Percentiles rank a stretch among this genome's conserved stretches.
Evolutionary conservation across 2,888 invertebrate genomes (phyloP).

Genomic region (Ochlodes sylvanus): DNA sequence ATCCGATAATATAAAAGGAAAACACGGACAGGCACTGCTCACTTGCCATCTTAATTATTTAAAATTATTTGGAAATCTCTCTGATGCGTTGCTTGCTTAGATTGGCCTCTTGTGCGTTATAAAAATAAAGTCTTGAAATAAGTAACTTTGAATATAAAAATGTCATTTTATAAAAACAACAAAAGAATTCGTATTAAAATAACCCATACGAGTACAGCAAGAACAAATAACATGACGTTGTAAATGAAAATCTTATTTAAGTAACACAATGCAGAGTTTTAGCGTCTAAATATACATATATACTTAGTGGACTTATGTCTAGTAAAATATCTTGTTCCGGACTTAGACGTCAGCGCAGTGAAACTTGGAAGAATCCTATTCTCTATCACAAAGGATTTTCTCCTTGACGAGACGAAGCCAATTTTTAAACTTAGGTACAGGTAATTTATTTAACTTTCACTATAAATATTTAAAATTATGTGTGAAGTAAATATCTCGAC

Average conservation of each 20-base stretch:
- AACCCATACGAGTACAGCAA: no score
- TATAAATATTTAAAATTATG: background rate
- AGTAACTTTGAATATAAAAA: no score
- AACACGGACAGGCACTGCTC: background rate
- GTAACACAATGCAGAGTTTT: background rate
- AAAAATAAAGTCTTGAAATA: no score
- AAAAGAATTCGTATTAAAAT: no score
- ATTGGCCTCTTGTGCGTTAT: no score
- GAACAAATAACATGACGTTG: no score
- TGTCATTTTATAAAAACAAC: no score
- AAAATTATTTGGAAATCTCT: background rate
- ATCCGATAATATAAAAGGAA: slow-evolving; percentile 11
- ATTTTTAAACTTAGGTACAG: slow-evolving; percentile 50
- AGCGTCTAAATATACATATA: slow-evolving; percentile 1
- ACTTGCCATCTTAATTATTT: background rate
- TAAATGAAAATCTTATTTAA: no score
- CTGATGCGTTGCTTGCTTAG: no score
- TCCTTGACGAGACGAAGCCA: slow-evolving; percentile 51
- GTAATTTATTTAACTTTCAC: slow-evolving; percentile 48
- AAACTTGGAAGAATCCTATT: slow-evolving; percentile 52
- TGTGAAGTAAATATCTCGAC: no score
- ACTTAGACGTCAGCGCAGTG: slow-evolving; percentile 47
- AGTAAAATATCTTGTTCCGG: slow-evolving; percentile 34
- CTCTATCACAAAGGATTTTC: slow-evolving; percentile 51
- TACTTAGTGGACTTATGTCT: slow-evolving; percentile 17